These are phyloP conservation scores for Azemiops feae DNA, from an alignment of 2,113 vertebrate species.

Conservation along the genomic window DNA sequence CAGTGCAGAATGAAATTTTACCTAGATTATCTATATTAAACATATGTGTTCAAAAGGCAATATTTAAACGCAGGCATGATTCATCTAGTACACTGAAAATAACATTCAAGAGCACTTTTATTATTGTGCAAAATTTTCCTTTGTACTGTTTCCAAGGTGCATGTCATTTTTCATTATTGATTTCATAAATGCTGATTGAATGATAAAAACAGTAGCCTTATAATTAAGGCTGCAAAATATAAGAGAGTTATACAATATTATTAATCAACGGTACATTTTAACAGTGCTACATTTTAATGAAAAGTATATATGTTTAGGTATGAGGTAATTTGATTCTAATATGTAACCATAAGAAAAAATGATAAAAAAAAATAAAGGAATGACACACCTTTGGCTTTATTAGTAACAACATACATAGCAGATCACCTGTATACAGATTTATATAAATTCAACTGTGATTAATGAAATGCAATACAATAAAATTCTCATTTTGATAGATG, in stretches of 20 bases:
- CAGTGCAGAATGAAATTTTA: slow-evolving; percentile 11
- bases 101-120: slow-evolving; percentile 33
- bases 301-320: not conserved
- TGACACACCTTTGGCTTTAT: not conserved
- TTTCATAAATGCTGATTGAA: slow-evolving; percentile 18
- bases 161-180: slow-evolving; percentile 15
- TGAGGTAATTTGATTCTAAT: not conserved
- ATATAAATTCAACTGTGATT: not conserved
- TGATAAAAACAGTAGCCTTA: not conserved
- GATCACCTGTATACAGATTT: not conserved
- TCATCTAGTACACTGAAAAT: slow-evolving; percentile 28
- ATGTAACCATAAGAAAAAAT: not conserved
- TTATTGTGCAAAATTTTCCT: not conserved
- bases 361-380: not conserved
- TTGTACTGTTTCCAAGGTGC: slow-evolving; percentile 2
- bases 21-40: slow-evolving; percentile 24
- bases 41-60: slow-evolving; percentile 26
- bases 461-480: not conserved
- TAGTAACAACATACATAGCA: not conserved
- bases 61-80: slow-evolving; percentile 14
- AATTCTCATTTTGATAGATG: not conserved
- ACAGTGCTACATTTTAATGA: not conserved
- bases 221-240: not conserved
- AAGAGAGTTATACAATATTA: not conserved
- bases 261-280: not conserved